Evolutionary conservation across 1,140 invertebrate species (phyloP), one percentile per base, ranked within the genome.

Genomic region (Cheumatopsyche charites): DNA sequence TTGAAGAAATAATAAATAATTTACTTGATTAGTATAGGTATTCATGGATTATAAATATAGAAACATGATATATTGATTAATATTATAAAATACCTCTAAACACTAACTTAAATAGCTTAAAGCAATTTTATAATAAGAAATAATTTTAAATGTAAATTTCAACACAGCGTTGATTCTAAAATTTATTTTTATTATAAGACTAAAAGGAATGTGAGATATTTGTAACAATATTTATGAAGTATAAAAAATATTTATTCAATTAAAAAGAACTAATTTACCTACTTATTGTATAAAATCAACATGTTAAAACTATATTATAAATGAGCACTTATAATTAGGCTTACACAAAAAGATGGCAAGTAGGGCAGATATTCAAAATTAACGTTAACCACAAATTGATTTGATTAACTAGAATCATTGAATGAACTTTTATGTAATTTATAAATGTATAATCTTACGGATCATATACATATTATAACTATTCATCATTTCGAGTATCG

Each of bases 291-390:
- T 15, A 23, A n/a, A 43, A 43, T 43, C 7, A 43, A 43, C 29
- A 36, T 9, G 3, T 36, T 36, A 3, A 36, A 36, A 36, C n/a
- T n/a, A n/a, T n/a, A n/a, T n/a, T n/a, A 13, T 15, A 49, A 5
- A 4, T 21, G 47, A 3, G 13, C 47, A n/a, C 47, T n/a, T 15
- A 15, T 4, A n/a, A 5, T 49, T 26, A 26, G 13, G n/a, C 52
- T 58, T 26, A 26, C 52, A 58, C 13, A 68, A 13, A 67, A 68
- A 47, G 66, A 68, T 68, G 66, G 66, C 66, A 68, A 68, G 66
- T 68, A 55, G 7, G 66, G 66, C 66, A 43, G 25, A 68, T 36
- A 43, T 68, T 25, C 66, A 68, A 11, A 55, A 68, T 45, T 43
- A 68, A 68, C 29, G 29, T 36, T 4, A 36, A 36, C n/a, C n/a